A percentile compares a stretch with the other conserved stretches of the same genome.
Conservation (phyloP, 2,113 vertebrate species). For the Callopanchax toddi region DNA sequence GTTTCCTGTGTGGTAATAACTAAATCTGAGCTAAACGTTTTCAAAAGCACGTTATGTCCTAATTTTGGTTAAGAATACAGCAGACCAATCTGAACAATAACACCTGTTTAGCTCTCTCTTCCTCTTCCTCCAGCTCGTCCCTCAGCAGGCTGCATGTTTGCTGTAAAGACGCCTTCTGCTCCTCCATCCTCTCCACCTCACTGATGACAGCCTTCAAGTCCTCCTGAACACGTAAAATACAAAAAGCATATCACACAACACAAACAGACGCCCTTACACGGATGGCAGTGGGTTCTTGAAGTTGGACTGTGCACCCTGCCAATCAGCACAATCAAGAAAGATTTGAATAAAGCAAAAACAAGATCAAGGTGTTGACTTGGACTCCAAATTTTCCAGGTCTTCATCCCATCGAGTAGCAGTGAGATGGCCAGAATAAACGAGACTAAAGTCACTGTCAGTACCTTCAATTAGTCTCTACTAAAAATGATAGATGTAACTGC, state of each 20-base stretch:
- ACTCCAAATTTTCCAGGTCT: not conserved
- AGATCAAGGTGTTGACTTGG: not conserved
- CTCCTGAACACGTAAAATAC: conserved; percentile 49
- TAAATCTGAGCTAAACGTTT: too few species aligned
- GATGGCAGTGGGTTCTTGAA: too few species aligned
- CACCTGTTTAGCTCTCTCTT: conserved; percentile 73
- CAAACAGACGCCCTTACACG: too few species aligned
- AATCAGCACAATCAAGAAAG: not conserved
- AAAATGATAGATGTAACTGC: too few species aligned
- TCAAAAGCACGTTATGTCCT: not conserved
- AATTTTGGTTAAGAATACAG: too few species aligned
- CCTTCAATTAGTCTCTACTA: too few species aligned
- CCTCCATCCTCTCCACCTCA: conserved; percentile 66
- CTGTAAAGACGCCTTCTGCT: conserved; percentile 47
- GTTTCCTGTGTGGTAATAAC: too few species aligned
- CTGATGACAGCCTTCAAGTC: conserved; percentile 51
- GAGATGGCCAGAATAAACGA: too few species aligned
- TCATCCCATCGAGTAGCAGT: too few species aligned
- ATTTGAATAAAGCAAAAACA: not conserved
- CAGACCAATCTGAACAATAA: not conserved
- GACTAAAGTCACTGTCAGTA: too few species aligned
- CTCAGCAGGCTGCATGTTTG: conserved; percentile 52
- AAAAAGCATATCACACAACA: not conserved
- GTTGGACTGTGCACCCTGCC: too few species aligned
- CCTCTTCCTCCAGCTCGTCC: conserved; percentile 65